phyloP scores from a whole-genome alignment of 2,888 invertebrate species.

The Amphipoea lucens region DNA sequence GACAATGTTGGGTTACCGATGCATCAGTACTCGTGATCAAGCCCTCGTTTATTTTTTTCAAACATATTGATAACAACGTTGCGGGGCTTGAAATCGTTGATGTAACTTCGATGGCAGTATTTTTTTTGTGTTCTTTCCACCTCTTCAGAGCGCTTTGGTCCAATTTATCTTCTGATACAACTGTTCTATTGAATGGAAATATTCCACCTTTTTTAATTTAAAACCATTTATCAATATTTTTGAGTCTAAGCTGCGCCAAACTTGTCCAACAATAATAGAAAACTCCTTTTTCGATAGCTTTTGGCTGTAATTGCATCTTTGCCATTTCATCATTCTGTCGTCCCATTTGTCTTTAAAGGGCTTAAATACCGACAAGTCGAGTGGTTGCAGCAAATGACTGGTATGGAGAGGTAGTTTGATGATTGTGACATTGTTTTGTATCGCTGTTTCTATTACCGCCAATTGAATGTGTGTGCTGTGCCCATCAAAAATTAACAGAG shows the following conservation, averaged over 20 bases:
- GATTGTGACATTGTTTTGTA: neutral
- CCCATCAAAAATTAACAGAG: constrained; percentile 5
- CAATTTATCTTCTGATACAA: constrained; percentile 1
- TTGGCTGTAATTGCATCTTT: constrained; percentile 2
- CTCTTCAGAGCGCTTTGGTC: neutral
- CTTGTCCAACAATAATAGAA: constrained; percentile 13
- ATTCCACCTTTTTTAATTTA: constrained; percentile 6
- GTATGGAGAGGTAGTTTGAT: neutral
- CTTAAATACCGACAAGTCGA: constrained; percentile 7
- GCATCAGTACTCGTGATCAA: too few relatives aligned
- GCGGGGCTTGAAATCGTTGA: neutral
- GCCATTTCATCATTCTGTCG: constrained; percentile 1
- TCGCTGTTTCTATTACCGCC: neutral
- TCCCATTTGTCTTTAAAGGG: constrained; percentile 5
- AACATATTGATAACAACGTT: too few relatives aligned
- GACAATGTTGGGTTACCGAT: too few relatives aligned
- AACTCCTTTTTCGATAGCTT: constrained; percentile 8
- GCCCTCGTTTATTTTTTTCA: too few relatives aligned
- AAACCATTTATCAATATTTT: constrained; percentile 5
- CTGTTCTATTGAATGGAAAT: constrained; percentile 2
- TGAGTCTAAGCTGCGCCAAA: neutral
- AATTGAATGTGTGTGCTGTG: constrained; percentile 7
- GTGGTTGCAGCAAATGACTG: constrained; percentile 13
- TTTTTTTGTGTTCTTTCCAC: neutral
- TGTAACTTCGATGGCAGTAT: neutral